Evolutionary conservation across 2,888 invertebrate genomes (phyloP).

Genomic region (Matsumyia berberina): DNA sequence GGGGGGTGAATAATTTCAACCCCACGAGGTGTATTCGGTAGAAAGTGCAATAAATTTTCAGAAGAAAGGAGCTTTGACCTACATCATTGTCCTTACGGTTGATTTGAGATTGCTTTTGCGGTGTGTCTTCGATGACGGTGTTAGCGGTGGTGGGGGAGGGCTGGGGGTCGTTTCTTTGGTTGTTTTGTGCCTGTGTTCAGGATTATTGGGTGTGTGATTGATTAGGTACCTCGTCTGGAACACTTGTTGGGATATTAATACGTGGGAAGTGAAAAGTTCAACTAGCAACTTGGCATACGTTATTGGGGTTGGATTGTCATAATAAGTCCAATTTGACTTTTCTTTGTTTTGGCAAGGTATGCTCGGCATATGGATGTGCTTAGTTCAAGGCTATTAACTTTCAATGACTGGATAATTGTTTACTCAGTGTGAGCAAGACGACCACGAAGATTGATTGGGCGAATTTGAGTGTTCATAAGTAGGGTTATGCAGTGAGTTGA

Average conservation of each 20-base stretch:
- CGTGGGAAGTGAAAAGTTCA: conserved; percentile 11
- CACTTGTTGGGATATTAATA: conserved; percentile 64
- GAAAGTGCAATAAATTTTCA: conserved; percentile 39
- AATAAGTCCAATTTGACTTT: conserved; percentile 14
- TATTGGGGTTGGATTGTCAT: neutral
- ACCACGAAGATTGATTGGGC: too few relatives aligned
- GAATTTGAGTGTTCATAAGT: too few relatives aligned
- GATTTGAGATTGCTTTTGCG: conserved; percentile 42
- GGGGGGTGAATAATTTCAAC: neutral
- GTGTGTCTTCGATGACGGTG: conserved; percentile 4
- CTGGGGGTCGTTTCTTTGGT: too few relatives aligned
- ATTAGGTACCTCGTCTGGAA: conserved; percentile 49
- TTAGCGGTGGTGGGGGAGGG: neutral
- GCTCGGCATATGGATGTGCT: neutral
- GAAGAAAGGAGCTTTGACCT: conserved; percentile 68
- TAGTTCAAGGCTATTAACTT: neutral
- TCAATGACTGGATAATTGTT: neutral
- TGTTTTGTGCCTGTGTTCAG: conserved; percentile 17
- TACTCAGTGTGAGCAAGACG: too few relatives aligned
- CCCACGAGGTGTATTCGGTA: conserved; percentile 1
- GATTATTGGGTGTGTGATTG: conserved; percentile 59
- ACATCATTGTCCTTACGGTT: conserved; percentile 65
- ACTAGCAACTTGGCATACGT: neutral
- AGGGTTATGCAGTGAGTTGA: too few relatives aligned
- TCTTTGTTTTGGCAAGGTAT: neutral